These are phyloP conservation scores for Helogale parvula DNA, from an alignment of 2,113 vertebrate species.

Conservation along the genomic window DNA sequence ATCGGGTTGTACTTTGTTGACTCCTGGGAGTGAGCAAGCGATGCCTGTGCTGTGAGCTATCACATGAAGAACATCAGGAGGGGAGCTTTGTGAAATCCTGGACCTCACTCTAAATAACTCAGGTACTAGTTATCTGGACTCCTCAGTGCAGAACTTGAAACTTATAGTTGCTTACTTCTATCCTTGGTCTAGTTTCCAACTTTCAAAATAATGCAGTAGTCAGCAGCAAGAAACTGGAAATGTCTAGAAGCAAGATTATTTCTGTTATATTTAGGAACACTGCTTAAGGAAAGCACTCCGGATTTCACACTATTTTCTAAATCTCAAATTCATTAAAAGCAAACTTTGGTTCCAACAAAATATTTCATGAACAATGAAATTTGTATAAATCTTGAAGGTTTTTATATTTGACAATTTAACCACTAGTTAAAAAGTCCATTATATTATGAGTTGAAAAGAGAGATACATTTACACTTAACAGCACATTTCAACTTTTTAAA, in stretches of 20 bases:
- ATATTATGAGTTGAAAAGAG: background rate
- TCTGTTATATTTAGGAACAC: constrained; percentile 66
- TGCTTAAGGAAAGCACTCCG: constrained; percentile 50
- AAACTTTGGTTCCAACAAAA: background rate
- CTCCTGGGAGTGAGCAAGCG: background rate
- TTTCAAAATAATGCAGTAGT: constrained; percentile 53
- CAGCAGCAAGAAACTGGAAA: constrained; percentile 43
- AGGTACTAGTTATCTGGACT: background rate
- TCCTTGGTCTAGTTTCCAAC: constrained; percentile 20
- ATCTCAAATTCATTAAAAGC: constrained; percentile 13
- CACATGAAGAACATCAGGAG: background rate
- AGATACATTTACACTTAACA: background rate
- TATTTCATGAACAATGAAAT: background rate
- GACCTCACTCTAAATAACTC: background rate
- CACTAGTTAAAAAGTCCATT: background rate
- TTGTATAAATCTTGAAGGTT: background rate
- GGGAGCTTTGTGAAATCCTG: background rate
- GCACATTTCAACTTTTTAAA: background rate
- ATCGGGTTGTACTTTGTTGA: background rate
- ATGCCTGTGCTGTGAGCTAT: background rate
- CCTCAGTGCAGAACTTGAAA: background rate
- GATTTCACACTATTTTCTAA: constrained; percentile 28
- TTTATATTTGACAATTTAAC: background rate
- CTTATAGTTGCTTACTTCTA: constrained; percentile 28
- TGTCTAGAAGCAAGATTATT: constrained; percentile 54